phyloP scores from a whole-genome alignment of 2,888 invertebrate genomes.

The Zaprionus obscuricornis region DNA sequence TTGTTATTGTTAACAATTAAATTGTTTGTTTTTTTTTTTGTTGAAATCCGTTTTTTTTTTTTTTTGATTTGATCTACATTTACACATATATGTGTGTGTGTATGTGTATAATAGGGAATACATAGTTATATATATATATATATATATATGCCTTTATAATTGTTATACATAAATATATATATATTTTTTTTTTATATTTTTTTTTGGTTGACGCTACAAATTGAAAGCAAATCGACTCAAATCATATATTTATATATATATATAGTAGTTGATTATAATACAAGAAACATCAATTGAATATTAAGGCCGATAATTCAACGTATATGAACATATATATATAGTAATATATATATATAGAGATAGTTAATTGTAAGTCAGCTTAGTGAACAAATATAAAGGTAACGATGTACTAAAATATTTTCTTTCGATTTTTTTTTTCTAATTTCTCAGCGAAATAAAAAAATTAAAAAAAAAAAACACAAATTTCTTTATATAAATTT shows the following conservation, averaged over 20 bases:
- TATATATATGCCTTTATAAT: neutral
- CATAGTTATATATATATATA: neutral
- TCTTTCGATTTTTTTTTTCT: constrained; percentile 29
- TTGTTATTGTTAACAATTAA: constrained; percentile 63
- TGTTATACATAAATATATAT: constrained; percentile 25
- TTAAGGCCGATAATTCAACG: constrained; percentile 28
- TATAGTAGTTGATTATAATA: no score
- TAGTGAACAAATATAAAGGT: constrained; percentile 20
- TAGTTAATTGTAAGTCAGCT: constrained; percentile 7
- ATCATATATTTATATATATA: constrained; percentile 5
- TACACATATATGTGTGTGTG: constrained; percentile 1
- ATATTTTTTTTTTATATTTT: constrained; percentile 17
- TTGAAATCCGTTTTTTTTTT: constrained; percentile 37
- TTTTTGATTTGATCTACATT: constrained; percentile 28
- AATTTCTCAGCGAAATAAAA: constrained; percentile 17
- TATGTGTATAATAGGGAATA: neutral
- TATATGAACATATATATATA: constrained; percentile 22
- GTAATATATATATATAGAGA: constrained; percentile 1
- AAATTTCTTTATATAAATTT: neutral
- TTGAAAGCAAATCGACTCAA: constrained; percentile 1
- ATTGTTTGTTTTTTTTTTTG: constrained; percentile 49
- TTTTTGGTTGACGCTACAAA: no score
- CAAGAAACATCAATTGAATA: constrained; percentile 4
- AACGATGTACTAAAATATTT: constrained; percentile 33
- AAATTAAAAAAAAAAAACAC: neutral